Percentiles rank a stretch among this genome's conserved stretches.
phyloP scores from a whole-genome alignment of 2,888 invertebrate species.

The Trimorus sp. region DNA sequence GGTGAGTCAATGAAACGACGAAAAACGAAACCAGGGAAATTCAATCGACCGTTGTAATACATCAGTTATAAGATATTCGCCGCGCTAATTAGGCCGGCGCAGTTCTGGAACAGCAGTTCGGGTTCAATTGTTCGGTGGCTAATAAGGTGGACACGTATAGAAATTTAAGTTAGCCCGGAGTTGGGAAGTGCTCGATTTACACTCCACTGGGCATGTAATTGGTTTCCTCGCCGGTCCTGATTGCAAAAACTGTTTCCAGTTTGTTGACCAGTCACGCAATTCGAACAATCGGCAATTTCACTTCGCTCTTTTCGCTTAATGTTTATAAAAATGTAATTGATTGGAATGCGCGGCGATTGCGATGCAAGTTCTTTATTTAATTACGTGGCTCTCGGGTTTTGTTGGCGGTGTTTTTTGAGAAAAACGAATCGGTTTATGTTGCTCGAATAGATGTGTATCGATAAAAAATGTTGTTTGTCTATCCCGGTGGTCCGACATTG shows the following conservation, averaged over 20 bases:
- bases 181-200: constrained; percentile 44
- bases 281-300: no score
- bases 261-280: constrained; percentile 8
- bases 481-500: constrained; percentile 8
- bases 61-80: constrained; percentile 40
- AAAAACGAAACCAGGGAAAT: neutral
- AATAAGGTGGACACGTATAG: constrained; percentile 43
- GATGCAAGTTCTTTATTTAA: no score
- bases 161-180: constrained; percentile 48
- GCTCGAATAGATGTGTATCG: neutral
- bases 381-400: no score
- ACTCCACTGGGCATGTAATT: constrained; percentile 49
- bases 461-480: constrained; percentile 9
- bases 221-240: constrained; percentile 16
- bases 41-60: constrained; percentile 19
- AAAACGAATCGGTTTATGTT: neutral
- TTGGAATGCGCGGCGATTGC: no score
- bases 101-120: constrained; percentile 47
- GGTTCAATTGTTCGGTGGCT: constrained; percentile 48
- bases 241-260: constrained; percentile 15
- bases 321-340: no score
- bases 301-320: no score
- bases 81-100: constrained; percentile 43
- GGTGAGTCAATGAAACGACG: constrained; percentile 45
- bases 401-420: neutral